Base-by-base conservation (phyloP, 2,888 invertebrate species). In the Mechanitis messenoides region DNA sequence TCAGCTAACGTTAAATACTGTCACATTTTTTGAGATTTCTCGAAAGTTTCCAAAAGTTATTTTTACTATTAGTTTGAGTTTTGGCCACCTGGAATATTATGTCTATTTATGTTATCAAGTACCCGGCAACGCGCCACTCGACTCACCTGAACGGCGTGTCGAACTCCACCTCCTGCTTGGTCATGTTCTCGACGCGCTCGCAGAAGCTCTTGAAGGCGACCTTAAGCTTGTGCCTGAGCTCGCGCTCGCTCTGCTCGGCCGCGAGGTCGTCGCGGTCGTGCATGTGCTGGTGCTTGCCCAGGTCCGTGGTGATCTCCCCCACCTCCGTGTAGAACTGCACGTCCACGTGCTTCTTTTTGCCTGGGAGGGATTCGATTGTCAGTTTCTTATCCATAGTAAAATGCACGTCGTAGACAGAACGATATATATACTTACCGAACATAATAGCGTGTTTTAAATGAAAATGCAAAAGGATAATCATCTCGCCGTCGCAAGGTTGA, bases 251-350 rank as follows among this genome's bases (percentile, higher is more conserved):
- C 90, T 99, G 99, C 87, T 99, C 99, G 5, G 99, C 98, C 0
- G 98, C 98, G 64, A 99, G 91, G 90, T 99, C 99, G 84, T 99
- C 99, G 53, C 99, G 92, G 87, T 99, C 99, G 83, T 99, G 99
- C 98, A 99, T 99, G 84, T 99, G 98, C 81, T 99, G 99, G 83
- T 99, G 98, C 84, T 99, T 99, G 54, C 99, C 99, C 74, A 99
- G 92, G 91, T 99, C 99, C 0, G 99, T 99, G 0, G 99, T 99
- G 63, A 99, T 98, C 90, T 99, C 99, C 74, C 99, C 99, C 59
- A 99, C 99, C 90, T 99, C 99, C 0, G 99, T 99, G 84, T 99
- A 99, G 90, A 99, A 99, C 83, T 99, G 99, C 4, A 99, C 98
- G 87, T 99, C 99, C 0, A 97, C 94, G 74, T 99, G 99, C 79